Evolutionary conservation across 2,797 vertebrate genomes (phyloP).

Genomic region (Monodelphis domestica): DNA sequence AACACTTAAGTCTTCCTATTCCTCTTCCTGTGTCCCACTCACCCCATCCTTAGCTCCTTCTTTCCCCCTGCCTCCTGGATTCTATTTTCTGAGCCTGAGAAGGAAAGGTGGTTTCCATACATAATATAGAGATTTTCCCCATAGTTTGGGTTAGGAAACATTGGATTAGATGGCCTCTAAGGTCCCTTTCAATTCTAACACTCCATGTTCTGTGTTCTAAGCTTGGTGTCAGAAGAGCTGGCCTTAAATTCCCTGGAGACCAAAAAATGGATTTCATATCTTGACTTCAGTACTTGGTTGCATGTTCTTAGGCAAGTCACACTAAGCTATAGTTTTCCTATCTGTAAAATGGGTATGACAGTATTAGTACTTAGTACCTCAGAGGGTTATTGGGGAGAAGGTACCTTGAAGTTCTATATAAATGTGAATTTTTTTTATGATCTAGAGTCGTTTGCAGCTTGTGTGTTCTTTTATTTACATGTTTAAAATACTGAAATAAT

Average conservation of each 20-base stretch:
- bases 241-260: not conserved
- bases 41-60: not conserved
- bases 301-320: not conserved
- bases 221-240: rapidly evolving
- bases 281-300: not conserved
- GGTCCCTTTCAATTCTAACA: not conserved
- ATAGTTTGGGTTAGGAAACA: not conserved
- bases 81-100: not conserved
- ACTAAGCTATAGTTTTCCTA: not conserved
- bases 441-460: not conserved
- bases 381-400: too few relatives aligned
- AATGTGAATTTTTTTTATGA: not conserved
- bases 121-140: not conserved
- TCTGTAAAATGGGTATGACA: not conserved
- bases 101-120: not conserved
- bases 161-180: not conserved
- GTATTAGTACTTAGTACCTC: too few relatives aligned
- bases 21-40: too few relatives aligned
- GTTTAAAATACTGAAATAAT: not conserved
- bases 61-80: not conserved
- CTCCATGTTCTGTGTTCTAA: not conserved
- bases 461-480: not conserved
- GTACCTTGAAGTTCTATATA: too few relatives aligned
- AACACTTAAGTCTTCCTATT: not conserved
- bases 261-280: not conserved